A percentile compares a stretch with the other conserved stretches of the same genome.
Evolutionary conservation across 2,888 invertebrate species (phyloP).

Genomic region (Pollenia griseotomentosa): DNA sequence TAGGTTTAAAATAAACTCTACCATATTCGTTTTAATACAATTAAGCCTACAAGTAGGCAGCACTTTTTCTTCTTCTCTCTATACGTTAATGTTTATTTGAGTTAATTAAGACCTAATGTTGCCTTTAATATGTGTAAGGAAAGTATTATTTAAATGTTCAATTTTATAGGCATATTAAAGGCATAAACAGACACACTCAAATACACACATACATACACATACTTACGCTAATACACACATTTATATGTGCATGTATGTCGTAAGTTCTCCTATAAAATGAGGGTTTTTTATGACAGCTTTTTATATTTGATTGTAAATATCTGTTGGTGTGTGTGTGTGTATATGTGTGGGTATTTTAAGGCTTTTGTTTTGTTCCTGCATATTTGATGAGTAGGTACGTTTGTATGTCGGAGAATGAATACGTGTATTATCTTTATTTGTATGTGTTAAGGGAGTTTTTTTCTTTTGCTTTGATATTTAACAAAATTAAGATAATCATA

Average conservation of each 20-base stretch:
- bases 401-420: background rate
- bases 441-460: background rate
- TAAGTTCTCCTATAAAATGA: background rate
- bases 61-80: background rate
- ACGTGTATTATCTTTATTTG: slow-evolving; percentile 11
- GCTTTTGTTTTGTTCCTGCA: background rate
- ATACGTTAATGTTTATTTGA: too few relatives aligned
- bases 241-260: too few relatives aligned
- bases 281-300: slow-evolving; percentile 7
- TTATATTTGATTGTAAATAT: slow-evolving; percentile 4
- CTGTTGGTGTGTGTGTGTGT: background rate
- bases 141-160: slow-evolving; percentile 8
- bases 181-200: too few relatives aligned
- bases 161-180: slow-evolving; percentile 6
- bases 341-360: background rate
- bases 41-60: slow-evolving; percentile 1
- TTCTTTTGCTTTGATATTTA: slow-evolving; percentile 40
- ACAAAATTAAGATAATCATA: slow-evolving; percentile 54
- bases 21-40: background rate
- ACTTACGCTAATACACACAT: too few relatives aligned
- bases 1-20: background rate
- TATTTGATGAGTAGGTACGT: slow-evolving; percentile 15
- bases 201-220: too few relatives aligned
- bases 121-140: background rate
- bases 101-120: slow-evolving; percentile 9